Evolutionary conservation across 2,797 vertebrate species (phyloP).

Genomic region (Etheostoma nigrum): DNA sequence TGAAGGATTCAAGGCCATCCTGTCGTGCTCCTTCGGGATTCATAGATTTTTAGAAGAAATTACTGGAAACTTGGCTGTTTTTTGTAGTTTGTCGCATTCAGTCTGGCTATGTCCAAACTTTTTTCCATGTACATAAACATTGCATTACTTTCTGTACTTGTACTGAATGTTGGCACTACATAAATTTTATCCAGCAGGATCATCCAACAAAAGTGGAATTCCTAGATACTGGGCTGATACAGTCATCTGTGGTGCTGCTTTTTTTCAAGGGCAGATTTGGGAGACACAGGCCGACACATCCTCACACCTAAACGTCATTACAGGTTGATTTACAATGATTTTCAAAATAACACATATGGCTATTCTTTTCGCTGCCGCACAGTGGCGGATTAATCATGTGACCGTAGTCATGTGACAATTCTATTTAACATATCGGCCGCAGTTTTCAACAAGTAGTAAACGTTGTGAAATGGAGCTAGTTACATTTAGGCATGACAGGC

Average conservation of each 20-base stretch:
- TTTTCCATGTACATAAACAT: background rate
- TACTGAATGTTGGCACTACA: background rate
- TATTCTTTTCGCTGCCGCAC: too few species aligned
- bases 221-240: background rate
- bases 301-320: too few species aligned
- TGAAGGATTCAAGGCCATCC: background rate
- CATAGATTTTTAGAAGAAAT: slow-evolving; percentile 7
- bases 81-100: background rate
- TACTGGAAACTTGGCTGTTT: background rate
- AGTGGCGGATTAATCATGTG: too few species aligned
- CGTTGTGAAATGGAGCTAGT: too few species aligned
- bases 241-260: background rate
- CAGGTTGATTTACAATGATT: too few species aligned
- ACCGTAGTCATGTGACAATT: too few species aligned
- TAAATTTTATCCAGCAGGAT: background rate
- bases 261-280: background rate
- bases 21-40: background rate
- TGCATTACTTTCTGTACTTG: background rate
- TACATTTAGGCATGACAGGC: too few species aligned
- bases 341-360: too few species aligned
- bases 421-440: too few species aligned
- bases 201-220: background rate
- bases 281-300: too few species aligned
- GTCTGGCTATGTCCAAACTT: background rate
- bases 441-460: too few species aligned